Conservation (phyloP, 2,113 vertebrate genomes). For the Dascyllus trimaculatus region DNA sequence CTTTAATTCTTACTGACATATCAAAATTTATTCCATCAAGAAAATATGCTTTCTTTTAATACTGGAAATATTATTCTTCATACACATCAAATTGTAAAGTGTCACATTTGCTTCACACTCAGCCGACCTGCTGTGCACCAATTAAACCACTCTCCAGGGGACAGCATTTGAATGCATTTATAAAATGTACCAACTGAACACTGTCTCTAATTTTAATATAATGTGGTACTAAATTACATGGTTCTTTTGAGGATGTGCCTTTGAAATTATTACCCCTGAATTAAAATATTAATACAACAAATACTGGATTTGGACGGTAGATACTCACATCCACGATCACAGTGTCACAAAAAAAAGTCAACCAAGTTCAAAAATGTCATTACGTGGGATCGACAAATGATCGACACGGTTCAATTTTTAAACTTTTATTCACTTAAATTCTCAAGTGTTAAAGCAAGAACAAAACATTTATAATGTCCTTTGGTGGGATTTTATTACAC, state of each 20-base stretch:
- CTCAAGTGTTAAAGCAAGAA: conserved; percentile 99
- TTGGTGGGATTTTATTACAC: conserved; percentile 99
- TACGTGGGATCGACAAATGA: conserved; percentile 23
- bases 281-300: neutral
- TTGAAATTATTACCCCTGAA: neutral
- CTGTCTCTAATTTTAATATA: neutral
- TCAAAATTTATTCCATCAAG: no score
- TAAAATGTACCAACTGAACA: neutral
- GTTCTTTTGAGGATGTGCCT: neutral
- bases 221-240: neutral
- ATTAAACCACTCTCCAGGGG: neutral
- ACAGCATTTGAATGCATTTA: neutral
- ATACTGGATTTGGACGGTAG: no score
- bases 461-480: conserved; percentile 99
- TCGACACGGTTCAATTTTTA: conserved; percentile 67
- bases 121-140: neutral
- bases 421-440: conserved; percentile 95
- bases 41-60: neutral
- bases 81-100: neutral
- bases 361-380: neutral
- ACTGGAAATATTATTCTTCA: neutral
- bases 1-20: no score
- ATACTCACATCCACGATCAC: no score
- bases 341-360: neutral
- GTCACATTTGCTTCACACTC: neutral